Evolutionary conservation across 2,888 invertebrate genomes (phyloP).

Genomic region (Microplitis manilae): DNA sequence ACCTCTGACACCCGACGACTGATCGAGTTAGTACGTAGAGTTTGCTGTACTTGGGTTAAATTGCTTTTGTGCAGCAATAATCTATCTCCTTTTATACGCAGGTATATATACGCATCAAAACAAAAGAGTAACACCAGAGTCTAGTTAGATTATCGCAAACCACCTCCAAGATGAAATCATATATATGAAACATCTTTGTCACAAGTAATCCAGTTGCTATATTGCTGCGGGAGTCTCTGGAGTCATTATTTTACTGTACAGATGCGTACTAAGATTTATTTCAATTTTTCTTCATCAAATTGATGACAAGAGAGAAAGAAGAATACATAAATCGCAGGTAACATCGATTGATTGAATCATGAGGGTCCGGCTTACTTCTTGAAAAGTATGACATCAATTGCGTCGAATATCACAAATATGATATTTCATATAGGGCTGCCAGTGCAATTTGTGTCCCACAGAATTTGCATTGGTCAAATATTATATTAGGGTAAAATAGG

Average conservation of each 20-base stretch:
- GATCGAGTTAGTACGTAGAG: slow-evolving; percentile 56
- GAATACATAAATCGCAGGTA: no score
- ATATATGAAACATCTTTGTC: background rate
- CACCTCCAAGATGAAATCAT: background rate
- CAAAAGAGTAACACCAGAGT: background rate
- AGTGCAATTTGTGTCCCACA: no score
- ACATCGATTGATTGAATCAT: no score
- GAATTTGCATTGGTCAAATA: no score
- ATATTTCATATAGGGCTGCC: no score
- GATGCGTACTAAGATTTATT: background rate
- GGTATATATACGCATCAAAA: background rate
- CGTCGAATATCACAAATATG: no score
- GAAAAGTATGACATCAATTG: no score
- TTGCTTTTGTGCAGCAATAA: slow-evolving; percentile 49
- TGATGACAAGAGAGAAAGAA: background rate
- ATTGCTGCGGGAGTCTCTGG: background rate
- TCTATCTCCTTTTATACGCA: background rate
- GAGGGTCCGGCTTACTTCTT: no score
- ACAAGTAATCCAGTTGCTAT: background rate
- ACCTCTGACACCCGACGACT: slow-evolving; percentile 48
- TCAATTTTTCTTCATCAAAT: background rate
- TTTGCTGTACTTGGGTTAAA: slow-evolving; percentile 52
- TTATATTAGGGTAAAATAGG: no score
- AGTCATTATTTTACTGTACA: background rate
- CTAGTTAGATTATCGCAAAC: background rate